Base-by-base conservation (phyloP, 1,140 invertebrate species). In the Brachionus angularis region DNA sequence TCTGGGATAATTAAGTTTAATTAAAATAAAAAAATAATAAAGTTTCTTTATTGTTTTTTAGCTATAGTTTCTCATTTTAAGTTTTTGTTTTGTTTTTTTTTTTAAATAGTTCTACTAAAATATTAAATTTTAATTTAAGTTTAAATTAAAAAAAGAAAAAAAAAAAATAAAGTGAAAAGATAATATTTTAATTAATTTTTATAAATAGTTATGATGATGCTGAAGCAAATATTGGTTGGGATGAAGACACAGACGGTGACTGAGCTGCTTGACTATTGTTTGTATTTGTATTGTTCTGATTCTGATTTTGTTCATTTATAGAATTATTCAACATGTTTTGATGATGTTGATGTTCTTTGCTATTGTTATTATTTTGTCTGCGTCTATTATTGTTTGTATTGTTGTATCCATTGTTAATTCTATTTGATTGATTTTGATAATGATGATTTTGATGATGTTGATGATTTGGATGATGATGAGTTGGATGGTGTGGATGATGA, bases 201-300 rank as follows among this genome's bases (percentile, higher is more conserved):
- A 12, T 12, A 21, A 2, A 14, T 31, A 34, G 33, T 39, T 27
- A 58, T 23, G 53, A 31, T 58, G 53, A 58, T 39, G 53, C 18
- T 12, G 53, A 31, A 21, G 53, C 21, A 39, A 58, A 58, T 39
- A 58, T 34, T n/a, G 53, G 53, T 42, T 58, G 53, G 12, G 53
- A 58, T 25, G 53, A 58, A 23, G 53, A 58, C 4, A 58, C 53
- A 39, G 53, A 58, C 25, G 53, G 53, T 39, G 53, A 58, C 39
- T 58, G 53, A 25, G 53, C 53, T 58, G 21, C 18, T 23, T 42
- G 39, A n/a, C n/a, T n/a, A n/a, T 42, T 42, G 39, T 42, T 42
- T 8, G 3, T 39, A 18, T 58, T 58, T 31, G 12, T 58, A 34
- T 39, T 58, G 53, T 12, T 58, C 33, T n/a, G n/a, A n/a, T n/a